Evolutionary conservation across 2,797 vertebrate genomes (phyloP).

Genomic region (Gobio occitaniae): DNA sequence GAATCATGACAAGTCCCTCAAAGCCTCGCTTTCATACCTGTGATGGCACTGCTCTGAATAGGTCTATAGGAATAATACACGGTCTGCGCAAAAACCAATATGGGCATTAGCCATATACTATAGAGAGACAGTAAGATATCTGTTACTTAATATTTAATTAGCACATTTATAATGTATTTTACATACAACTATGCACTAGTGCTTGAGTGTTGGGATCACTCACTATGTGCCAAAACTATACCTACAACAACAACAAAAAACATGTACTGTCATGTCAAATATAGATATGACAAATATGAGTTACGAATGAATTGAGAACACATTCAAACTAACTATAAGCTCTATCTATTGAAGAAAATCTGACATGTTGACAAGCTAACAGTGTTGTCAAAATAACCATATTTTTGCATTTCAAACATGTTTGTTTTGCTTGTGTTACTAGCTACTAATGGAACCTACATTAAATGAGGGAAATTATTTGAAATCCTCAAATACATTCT

Average conservation of each 20-base stretch:
- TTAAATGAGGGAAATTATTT: neutral
- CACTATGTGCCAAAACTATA: neutral
- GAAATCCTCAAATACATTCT: neutral
- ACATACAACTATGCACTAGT: neutral
- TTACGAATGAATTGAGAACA: neutral
- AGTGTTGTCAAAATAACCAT: neutral
- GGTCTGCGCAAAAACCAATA: too few species aligned
- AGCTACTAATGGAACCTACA: neutral
- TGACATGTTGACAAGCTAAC: neutral
- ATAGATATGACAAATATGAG: neutral
- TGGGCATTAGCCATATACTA: neutral
- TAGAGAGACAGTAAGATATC: neutral
- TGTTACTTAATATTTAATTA: neutral
- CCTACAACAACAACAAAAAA: too few species aligned
- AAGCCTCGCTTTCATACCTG: too few species aligned
- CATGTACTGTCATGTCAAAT: neutral
- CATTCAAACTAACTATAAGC: neutral
- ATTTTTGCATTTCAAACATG: neutral
- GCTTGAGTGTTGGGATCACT: neutral
- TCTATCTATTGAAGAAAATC: neutral
- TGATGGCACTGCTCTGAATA: too few species aligned
- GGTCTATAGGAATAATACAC: neutral
- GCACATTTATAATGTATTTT: neutral
- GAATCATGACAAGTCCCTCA: too few species aligned
- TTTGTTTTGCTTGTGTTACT: neutral